These are phyloP conservation scores for Cydia pomonella DNA, from an alignment of 1,140 invertebrate species.

Conservation along the genomic window DNA sequence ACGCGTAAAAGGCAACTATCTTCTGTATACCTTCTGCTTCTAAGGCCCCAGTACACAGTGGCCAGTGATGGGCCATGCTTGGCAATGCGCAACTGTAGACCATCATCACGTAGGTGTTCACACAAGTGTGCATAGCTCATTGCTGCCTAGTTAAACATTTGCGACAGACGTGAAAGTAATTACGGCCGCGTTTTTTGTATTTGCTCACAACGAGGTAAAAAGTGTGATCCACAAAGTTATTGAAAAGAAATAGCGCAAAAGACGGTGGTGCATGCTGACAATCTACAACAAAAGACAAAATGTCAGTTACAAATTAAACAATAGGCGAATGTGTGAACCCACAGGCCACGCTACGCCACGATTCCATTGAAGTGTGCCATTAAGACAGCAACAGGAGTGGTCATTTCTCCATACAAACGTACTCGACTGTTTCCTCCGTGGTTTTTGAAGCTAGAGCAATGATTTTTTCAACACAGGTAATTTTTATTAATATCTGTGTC, in stretches of 20 bases:
- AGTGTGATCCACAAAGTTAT: conserved; percentile 13
- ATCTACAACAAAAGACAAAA: background rate
- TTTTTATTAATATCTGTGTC: too few relatives aligned
- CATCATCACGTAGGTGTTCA: conserved; percentile 32
- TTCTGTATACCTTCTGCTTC: too few relatives aligned
- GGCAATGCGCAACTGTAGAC: conserved; percentile 21
- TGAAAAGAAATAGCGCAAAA: background rate
- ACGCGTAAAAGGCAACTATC: too few relatives aligned
- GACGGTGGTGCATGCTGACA: background rate
- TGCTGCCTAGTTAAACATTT: conserved; percentile 34
- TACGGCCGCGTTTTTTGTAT: conserved; percentile 36
- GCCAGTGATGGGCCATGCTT: conserved; percentile 22
- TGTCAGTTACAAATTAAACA: too few relatives aligned
- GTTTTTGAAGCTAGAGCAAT: too few relatives aligned
- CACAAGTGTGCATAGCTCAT: conserved; percentile 35
- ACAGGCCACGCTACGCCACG: too few relatives aligned
- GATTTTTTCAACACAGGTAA: too few relatives aligned
- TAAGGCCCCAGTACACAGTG: background rate
- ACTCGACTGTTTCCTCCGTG: too few relatives aligned
- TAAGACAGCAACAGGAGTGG: too few relatives aligned
- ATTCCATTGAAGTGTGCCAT: too few relatives aligned
- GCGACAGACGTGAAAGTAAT: conserved; percentile 35
- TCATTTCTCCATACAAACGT: too few relatives aligned
- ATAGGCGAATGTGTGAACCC: too few relatives aligned
- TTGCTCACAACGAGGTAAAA: conserved; percentile 17